phyloP scores from a whole-genome alignment of 2,113 vertebrate genomes.

The Tyrannus savana region DNA sequence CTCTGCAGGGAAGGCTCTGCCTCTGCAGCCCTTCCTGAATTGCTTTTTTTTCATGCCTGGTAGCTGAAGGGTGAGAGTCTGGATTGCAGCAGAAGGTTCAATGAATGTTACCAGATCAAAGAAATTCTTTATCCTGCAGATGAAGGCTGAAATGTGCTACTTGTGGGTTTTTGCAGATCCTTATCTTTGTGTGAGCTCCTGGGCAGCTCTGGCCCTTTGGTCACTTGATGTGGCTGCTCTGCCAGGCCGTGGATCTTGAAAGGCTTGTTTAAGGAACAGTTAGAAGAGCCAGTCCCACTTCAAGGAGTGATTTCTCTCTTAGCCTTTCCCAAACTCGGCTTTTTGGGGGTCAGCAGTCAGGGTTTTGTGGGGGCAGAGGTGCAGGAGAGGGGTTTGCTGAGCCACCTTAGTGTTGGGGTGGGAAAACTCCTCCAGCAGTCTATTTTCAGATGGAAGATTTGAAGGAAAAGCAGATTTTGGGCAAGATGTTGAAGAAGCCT shows the following conservation, averaged over 20 bases:
- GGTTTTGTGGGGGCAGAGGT: not conserved
- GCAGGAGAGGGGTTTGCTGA: not conserved
- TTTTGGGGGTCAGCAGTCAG: accelerated
- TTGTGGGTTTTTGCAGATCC: not conserved
- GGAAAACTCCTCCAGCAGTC: not conserved
- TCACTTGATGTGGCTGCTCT: not conserved
- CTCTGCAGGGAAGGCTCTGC: not conserved
- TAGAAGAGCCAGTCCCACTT: not conserved
- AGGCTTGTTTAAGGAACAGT: not conserved
- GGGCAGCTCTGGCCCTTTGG: not conserved
- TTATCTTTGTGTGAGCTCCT: not conserved
- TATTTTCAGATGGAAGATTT: not conserved
- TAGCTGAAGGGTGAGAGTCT: not conserved
- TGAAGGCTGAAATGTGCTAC: not conserved
- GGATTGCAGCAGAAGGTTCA: not conserved
- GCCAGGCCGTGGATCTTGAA: not conserved
- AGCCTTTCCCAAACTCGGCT: not conserved
- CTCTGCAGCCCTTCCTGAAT: not conserved
- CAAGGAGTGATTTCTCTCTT: not conserved
- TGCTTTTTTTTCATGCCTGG: not conserved
- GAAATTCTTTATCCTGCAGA: not conserved
- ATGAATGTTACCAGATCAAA: not conserved
- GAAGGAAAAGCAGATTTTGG: not conserved
- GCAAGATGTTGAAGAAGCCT: not conserved
- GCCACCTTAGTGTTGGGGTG: accelerated